Evolutionary conservation across 2,888 invertebrate species (phyloP).

Genomic region (Yponomeuta malinellus): DNA sequence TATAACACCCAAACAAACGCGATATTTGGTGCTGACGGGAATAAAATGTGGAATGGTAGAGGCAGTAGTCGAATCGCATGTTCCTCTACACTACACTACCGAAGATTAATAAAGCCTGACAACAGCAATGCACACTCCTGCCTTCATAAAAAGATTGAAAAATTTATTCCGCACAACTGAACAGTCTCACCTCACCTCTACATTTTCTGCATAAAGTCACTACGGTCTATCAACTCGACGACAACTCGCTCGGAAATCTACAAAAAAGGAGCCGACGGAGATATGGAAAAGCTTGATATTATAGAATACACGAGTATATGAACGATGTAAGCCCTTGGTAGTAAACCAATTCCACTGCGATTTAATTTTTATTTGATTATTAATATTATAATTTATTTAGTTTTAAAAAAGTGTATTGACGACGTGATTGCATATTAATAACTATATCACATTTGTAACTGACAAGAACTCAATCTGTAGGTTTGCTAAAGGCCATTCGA

Average conservation of each 20-base stretch:
- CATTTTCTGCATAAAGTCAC: constrained; percentile 6
- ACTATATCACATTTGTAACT: no score
- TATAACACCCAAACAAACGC: neutral
- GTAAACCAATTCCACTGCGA: no score
- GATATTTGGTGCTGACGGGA: neutral
- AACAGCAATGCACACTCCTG: neutral
- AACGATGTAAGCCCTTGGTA: no score
- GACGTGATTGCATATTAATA: no score
- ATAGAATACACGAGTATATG: no score
- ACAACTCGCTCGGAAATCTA: constrained; percentile 5
- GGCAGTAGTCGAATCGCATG: neutral
- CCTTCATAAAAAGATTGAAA: constrained; percentile 1
- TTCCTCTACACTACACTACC: neutral
- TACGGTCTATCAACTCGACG: neutral
- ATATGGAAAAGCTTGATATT: no score
- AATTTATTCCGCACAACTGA: neutral
- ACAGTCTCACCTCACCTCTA: constrained; percentile 4
- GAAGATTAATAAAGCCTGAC: neutral
- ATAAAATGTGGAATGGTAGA: neutral
- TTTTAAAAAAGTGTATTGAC: no score
- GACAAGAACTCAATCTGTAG: no score
- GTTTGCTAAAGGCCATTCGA: no score
- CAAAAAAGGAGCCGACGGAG: no score
- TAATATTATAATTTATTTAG: no score
- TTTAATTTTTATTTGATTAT: no score